Evolutionary conservation across 2,113 vertebrate species (phyloP).

Genomic region (Ibidorhyncha struthersii): DNA sequence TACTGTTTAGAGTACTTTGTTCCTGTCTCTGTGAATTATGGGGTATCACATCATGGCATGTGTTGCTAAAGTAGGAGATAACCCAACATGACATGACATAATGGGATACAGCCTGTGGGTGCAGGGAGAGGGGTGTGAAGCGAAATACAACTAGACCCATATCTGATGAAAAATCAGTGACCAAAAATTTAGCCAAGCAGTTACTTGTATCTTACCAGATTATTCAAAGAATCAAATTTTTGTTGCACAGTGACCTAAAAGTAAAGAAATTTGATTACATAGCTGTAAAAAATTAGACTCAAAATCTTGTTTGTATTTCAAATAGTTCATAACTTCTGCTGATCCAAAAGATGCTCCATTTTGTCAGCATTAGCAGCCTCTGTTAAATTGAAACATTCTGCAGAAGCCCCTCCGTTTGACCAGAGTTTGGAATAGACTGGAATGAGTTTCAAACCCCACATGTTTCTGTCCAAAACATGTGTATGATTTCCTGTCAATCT

Average conservation of each 20-base stretch:
- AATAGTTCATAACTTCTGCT: background rate
- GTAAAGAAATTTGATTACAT: background rate
- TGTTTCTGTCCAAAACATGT: background rate
- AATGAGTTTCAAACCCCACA: background rate
- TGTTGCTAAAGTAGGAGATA: background rate
- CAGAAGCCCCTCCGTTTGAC: background rate
- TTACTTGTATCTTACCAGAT: background rate
- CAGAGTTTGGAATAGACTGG: background rate
- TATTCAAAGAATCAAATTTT: background rate
- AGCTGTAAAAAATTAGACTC: background rate
- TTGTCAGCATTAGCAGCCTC: background rate
- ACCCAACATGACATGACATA: constrained; percentile 8
- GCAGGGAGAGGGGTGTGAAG: background rate
- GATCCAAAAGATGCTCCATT: background rate
- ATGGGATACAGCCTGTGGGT: background rate
- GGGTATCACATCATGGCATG: constrained; percentile 11
- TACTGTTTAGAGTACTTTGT: constrained; percentile 48
- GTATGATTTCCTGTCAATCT: background rate
- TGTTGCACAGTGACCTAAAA: background rate
- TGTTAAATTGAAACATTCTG: background rate
- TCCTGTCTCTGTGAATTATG: constrained; percentile 44
- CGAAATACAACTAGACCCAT: background rate
- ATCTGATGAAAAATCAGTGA: background rate
- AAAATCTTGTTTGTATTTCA: background rate
- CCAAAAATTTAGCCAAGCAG: background rate